A percentile compares a stretch with the other conserved stretches of the same genome.
Conservation (phyloP, 2,797 vertebrate genomes). For the Helicolenus hilgendorfi region DNA sequence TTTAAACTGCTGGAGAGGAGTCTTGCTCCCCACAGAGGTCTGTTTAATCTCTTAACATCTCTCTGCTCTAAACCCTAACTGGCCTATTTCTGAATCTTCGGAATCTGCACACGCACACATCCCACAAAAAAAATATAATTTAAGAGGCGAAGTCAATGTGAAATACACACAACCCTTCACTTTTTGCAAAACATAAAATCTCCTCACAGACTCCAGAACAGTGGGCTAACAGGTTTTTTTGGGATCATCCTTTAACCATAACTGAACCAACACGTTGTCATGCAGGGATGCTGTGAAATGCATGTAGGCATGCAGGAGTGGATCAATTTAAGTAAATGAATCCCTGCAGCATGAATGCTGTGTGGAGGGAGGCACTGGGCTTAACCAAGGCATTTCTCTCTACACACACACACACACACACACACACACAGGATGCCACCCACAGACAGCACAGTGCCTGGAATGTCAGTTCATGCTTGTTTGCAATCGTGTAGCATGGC, state of each 20-base stretch:
- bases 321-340: constrained; percentile 74
- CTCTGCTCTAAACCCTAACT: constrained; percentile 84
- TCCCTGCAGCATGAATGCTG: constrained; percentile 66
- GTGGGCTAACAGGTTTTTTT: constrained; percentile 58
- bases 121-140: neutral
- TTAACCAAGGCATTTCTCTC: constrained; percentile 67
- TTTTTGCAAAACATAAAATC: neutral
- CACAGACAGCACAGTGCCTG: constrained; percentile 57
- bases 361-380: constrained; percentile 36
- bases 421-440: constrained; percentile 49
- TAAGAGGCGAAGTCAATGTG: constrained; percentile 17
- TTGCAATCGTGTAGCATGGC: constrained; percentile 29
- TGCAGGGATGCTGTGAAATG: constrained; percentile 63
- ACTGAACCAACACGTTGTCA: constrained; percentile 40
- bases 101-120: neutral
- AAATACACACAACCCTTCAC: neutral
- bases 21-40: constrained; percentile 82
- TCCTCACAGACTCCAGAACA: constrained; percentile 14
- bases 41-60: constrained; percentile 87
- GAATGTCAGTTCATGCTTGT: constrained; percentile 46
- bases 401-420: neutral
- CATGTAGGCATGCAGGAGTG: constrained; percentile 68
- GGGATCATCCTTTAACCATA: constrained; percentile 66
- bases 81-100: constrained; percentile 77
- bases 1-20: constrained; percentile 84